A percentile compares a stretch with the other conserved stretches of the same genome.
Evolutionary conservation across 30 jellyfish, hydroid and myxozoan species (phyloP).

Genomic region (Hydra vulgaris): DNA sequence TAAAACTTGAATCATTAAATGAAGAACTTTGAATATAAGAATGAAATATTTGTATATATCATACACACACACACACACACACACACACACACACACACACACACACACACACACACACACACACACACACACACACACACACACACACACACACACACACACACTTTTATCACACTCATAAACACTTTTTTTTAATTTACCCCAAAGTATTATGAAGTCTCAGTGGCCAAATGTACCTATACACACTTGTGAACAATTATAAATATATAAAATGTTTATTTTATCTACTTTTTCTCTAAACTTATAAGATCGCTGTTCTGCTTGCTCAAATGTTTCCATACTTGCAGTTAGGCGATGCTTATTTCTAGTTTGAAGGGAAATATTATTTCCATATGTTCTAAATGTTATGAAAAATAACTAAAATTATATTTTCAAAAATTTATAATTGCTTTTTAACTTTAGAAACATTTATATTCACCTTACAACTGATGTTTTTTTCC

Average conservation of each 20-base stretch:
- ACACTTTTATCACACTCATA: no score
- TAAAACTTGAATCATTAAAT: no score
- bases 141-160: no score
- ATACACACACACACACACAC: no score
- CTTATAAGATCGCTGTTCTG: background rate
- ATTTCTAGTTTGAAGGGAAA: background rate
- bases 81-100: background rate
- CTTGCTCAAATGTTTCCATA: background rate
- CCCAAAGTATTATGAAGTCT: no score
- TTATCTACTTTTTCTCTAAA: background rate
- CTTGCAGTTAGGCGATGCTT: background rate
- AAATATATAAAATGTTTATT: no score
- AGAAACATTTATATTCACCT: background rate
- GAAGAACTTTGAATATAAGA: background rate
- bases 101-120: no score
- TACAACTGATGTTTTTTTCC: background rate
- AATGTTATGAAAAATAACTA: background rate
- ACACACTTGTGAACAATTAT: no score
- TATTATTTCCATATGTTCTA: background rate
- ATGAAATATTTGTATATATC: background rate
- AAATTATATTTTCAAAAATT: background rate
- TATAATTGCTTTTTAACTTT: no score
- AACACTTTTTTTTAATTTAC: no score
- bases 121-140: no score
- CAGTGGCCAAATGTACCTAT: no score